These are phyloP conservation scores for Scomber scombrus DNA, from an alignment of 2,113 vertebrate species.

Conservation along the genomic window DNA sequence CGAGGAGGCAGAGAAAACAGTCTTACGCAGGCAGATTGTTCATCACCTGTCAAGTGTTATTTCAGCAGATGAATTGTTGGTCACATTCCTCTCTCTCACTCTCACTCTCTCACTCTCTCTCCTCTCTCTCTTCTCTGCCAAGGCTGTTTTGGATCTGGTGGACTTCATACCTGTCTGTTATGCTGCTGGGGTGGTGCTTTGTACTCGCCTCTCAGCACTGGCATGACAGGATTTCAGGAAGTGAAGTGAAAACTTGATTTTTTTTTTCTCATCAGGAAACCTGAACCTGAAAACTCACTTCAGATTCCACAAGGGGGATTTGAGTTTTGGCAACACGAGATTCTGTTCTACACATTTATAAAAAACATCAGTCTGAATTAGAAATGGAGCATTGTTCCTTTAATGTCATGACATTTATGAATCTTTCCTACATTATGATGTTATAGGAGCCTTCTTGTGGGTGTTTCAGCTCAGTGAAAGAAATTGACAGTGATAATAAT, in stretches of 20 bases:
- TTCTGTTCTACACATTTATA: not conserved
- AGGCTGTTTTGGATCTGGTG: not conserved
- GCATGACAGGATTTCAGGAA: constrained; percentile 53
- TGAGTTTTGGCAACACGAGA: not conserved
- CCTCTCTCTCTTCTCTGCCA: not conserved
- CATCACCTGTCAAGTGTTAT: constrained; percentile 1
- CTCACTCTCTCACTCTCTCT: too few species aligned
- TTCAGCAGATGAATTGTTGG: not conserved
- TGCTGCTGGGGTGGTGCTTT: not conserved
- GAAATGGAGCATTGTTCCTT: not conserved
- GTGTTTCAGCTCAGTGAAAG: constrained; percentile 33
- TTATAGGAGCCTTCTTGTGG: constrained; percentile 59
- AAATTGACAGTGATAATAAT: constrained; percentile 46
- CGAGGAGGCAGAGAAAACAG: not conserved
- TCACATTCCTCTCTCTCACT: not conserved
- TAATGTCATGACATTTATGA: not conserved
- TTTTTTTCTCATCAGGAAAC: not conserved
- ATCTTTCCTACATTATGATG: not conserved
- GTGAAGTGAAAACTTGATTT: not conserved
- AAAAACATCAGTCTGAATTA: not conserved
- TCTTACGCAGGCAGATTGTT: not conserved
- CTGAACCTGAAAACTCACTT: not conserved
- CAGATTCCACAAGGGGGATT: not conserved
- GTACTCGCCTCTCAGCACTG: constrained; percentile 2
- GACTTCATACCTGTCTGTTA: constrained; percentile 30